Evolutionary conservation across 2,797 vertebrate species (phyloP).

Genomic region (Pseudochirops corinnae): DNA sequence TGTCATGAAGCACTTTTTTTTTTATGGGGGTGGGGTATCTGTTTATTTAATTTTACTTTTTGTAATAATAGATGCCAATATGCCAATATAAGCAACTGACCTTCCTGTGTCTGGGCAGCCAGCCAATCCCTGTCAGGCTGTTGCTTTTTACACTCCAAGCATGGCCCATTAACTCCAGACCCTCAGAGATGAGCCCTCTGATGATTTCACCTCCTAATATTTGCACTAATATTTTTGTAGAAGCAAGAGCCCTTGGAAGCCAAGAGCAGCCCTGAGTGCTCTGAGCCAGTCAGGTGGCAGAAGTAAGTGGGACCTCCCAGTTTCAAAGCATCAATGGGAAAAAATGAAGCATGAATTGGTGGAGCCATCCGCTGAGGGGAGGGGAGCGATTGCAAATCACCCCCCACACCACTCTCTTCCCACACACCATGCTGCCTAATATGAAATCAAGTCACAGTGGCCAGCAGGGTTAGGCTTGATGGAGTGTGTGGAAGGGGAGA

Average conservation of each 20-base stretch:
- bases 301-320: not conserved
- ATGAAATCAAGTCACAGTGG: not conserved
- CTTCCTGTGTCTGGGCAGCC: not conserved
- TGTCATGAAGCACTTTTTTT: not conserved
- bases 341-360: not conserved
- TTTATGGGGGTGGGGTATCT: not conserved
- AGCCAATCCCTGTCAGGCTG: not conserved
- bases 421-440: not conserved
- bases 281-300: not conserved
- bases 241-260: not conserved
- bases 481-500: not conserved
- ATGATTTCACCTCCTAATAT: not conserved
- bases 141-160: not conserved
- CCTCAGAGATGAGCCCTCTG: not conserved
- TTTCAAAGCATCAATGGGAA: not conserved
- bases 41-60: not conserved
- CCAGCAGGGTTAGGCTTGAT: not conserved
- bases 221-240: not conserved
- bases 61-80: not conserved
- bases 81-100: not conserved
- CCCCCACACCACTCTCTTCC: not conserved
- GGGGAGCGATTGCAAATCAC: not conserved
- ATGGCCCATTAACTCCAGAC: conserved; percentile 7
- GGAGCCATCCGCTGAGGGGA: not conserved
- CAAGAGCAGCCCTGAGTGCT: not conserved